Evolutionary conservation across 2,113 vertebrate species (phyloP), one percentile per base, ranked within the genome.

Genomic region (Brachypteracias leptosomus): DNA sequence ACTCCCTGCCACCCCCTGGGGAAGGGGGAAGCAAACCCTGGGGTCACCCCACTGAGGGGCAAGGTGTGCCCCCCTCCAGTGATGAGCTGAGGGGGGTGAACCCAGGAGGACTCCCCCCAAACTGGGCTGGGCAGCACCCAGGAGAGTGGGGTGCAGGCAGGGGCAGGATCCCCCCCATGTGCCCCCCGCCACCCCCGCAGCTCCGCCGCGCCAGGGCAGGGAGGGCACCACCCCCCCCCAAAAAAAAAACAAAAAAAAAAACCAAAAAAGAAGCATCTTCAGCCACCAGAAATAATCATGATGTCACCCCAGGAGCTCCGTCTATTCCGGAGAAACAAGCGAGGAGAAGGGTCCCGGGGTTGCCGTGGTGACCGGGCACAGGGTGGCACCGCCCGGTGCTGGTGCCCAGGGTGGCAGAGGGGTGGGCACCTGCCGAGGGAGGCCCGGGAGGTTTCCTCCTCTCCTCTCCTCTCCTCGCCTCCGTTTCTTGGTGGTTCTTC

Each of bases 341-440:
- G 54, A 49, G 81, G 75, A 42, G 75, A 78, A 42, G 78, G 82
- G 88, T 92, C 87, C 87, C 44, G 5, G 29, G 79, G 11, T 90
- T 88, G 86, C 83, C 47, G 1, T 82, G 89, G 94, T 28, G 83
- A 95, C 15, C 33, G 70, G 78, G 58, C 17, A 11, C 24, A 87
- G 73, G 57, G 82, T 58, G 46, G 13, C 19, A 21, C 13, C 44
- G 49, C n/a, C 71, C 20, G 11, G n/a, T 18, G 40, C 42, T 25
- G 54, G 17, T 18, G 40, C 49, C 4, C 11, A 59, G 46, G 73
- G 74, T 9, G 13, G n/a, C 3, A 26, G 20, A 38, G 24, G 7
- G 62, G 58, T 31, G 7, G 62, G 58, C 33, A 5, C 31, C 33
- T 9, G 33, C 52, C 13, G 49, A 7, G 2, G 49, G 63, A 47